Evolutionary conservation across 1,140 invertebrate species (phyloP), one percentile per base, ranked within the genome.

Genomic region (Hylyphantes graminicola): DNA sequence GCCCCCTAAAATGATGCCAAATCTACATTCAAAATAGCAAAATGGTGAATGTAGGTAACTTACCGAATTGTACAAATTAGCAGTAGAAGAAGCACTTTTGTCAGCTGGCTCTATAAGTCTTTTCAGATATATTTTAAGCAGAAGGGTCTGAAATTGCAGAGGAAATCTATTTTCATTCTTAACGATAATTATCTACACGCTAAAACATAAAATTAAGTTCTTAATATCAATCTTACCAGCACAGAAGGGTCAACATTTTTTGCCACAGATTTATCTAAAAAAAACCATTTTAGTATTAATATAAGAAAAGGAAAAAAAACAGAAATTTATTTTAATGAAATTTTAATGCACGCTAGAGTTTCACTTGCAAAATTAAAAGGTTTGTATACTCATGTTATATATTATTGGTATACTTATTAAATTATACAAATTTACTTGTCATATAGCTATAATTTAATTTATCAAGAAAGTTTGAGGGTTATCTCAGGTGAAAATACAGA

Each of bases 101-200:
- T 75, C 57, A 50, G 19, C 64, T 0, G 10, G n/a, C 50, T 53
- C 59, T 55, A 83, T n/a, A 48, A 83, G 63, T 54, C 72, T 57
- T 67, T 85, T 85, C 53, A 85, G 70, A 57, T 85, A 85, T 10
- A 85, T 68, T 72, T 85, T 85, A 21, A 85, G 63, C 17, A 85
- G 19, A 17, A 85, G 55, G 13, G n/a, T 50, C 82, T 85, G 53
- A 54, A 77, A 82, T 67, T 35, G 50, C 6, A 17, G 6, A 17
- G 57, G 57, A 61, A 61, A 15, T 61, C 6, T 61, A 61, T 2
- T n/a, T 12, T 17, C 57, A 15, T 61, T 15, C 12, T 2, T 61
- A 61, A 61, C 12, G 57, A 12, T 61, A 15, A 2, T 2, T 5
- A 35, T 2, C 35, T 35, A 35, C 35, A 35, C 5, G 35, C 5